phyloP scores from a whole-genome alignment of 2,888 invertebrate species.

The Drosophila pseudotakahashii region DNA sequence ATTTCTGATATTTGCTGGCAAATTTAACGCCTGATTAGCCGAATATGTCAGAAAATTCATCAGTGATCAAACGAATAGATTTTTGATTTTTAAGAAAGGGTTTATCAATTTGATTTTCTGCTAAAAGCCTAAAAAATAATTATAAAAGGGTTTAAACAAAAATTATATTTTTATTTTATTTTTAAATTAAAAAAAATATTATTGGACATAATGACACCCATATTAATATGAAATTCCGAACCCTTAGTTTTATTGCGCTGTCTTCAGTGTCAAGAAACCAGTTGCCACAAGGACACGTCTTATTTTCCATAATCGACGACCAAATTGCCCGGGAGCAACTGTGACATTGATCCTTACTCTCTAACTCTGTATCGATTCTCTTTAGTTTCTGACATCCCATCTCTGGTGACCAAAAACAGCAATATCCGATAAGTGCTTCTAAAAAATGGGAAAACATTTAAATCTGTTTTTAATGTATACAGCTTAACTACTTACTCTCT shows the following conservation, averaged over 20 bases:
- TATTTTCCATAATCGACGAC: neutral
- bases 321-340: constrained; percentile 1
- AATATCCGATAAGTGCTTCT: constrained; percentile 4
- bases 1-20: constrained; percentile 42
- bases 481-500: neutral
- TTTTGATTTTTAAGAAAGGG: too few species aligned
- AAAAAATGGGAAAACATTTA: neutral
- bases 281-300: constrained; percentile 17
- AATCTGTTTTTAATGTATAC: neutral
- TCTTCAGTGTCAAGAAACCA: neutral
- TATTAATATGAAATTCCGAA: too few species aligned
- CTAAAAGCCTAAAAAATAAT: too few species aligned
- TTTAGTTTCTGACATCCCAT: constrained; percentile 18
- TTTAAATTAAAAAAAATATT: neutral
- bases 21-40: constrained; percentile 65
- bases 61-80: too few species aligned
- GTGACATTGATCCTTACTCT: neutral
- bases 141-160: too few species aligned
- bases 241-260: too few species aligned
- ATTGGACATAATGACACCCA: neutral
- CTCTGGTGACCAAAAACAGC: constrained; percentile 25
- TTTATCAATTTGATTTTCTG: neutral
- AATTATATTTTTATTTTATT: neutral
- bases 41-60: constrained; percentile 35
- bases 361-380: accelerated